These are phyloP conservation scores for Spongilla lacustris DNA, from an alignment of 37 sponge, comb jelly and placozoan genomes.

Conservation along the genomic window DNA sequence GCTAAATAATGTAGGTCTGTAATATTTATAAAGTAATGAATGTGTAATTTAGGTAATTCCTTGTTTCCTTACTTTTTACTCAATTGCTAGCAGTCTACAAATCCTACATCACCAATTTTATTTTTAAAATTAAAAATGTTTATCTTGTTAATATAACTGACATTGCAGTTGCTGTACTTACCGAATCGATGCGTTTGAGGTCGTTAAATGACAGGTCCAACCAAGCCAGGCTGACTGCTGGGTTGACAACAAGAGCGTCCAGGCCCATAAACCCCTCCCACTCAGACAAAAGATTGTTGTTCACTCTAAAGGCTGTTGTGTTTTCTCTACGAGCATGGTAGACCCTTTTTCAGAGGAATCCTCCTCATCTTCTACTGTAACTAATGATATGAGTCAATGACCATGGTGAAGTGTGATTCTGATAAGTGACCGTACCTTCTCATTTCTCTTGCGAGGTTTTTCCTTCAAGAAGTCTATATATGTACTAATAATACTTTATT, in stretches of 20 bases:
- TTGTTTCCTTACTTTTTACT: no score
- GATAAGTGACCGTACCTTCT: no score
- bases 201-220: conserved; percentile 90
- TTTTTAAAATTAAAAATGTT: no score
- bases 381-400: neutral
- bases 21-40: no score
- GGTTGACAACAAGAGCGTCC: conserved; percentile 40
- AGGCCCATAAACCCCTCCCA: conserved; percentile 71
- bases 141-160: no score
- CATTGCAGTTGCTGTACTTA: no score
- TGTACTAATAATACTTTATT: no score
- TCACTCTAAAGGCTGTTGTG: conserved; percentile 66
- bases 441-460: conserved; percentile 60
- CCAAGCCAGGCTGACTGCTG: conserved; percentile 63
- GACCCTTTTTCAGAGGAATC: neutral
- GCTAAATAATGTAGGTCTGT: no score
- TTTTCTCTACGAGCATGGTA: conserved; percentile 11
- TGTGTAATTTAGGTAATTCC: no score
- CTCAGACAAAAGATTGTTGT: conserved; percentile 78
- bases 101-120: no score
- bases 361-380: neutral
- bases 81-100: no score
- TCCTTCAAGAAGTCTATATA: conserved; percentile 69
- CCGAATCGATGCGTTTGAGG: conserved; percentile 67
- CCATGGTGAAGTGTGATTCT: neutral